These are phyloP conservation scores for Galeopterus variegatus DNA, from an alignment of 2,113 vertebrate genomes.

Conservation along the genomic window DNA sequence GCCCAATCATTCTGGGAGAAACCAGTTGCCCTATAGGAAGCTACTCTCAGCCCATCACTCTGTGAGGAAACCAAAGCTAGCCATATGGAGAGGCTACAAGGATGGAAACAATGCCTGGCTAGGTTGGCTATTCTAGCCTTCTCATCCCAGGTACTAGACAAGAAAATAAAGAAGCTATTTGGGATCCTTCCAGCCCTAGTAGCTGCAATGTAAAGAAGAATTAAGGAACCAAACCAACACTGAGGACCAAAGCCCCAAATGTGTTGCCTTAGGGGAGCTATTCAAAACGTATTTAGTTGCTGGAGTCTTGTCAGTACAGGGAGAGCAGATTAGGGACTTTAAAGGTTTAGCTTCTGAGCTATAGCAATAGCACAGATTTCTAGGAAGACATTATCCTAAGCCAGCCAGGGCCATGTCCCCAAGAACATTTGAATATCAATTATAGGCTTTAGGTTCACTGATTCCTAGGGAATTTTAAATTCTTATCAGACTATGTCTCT, in stretches of 20 bases:
- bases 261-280: not conserved
- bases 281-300: too few relatives aligned
- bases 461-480: conserved; percentile 17
- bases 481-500: not conserved
- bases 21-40: not conserved
- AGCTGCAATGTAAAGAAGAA: not conserved
- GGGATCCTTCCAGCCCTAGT: accelerated
- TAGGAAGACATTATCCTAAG: not conserved
- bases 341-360: conserved; percentile 10
- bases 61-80: not conserved
- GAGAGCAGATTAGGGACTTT: not conserved
- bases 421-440: not conserved
- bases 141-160: not conserved
- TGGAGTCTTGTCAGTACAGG: not conserved
- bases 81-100: not conserved
- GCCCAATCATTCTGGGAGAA: not conserved
- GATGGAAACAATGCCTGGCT: not conserved
- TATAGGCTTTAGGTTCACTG: not conserved
- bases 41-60: not conserved
- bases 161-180: not conserved
- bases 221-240: not conserved
- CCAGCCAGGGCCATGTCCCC: not conserved
- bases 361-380: not conserved
- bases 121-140: not conserved
- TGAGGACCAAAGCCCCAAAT: not conserved